Evolutionary conservation across 2,113 vertebrate genomes (phyloP), one percentile per base, ranked within the genome.

Genomic region (Xiphophorus maculatus): DNA sequence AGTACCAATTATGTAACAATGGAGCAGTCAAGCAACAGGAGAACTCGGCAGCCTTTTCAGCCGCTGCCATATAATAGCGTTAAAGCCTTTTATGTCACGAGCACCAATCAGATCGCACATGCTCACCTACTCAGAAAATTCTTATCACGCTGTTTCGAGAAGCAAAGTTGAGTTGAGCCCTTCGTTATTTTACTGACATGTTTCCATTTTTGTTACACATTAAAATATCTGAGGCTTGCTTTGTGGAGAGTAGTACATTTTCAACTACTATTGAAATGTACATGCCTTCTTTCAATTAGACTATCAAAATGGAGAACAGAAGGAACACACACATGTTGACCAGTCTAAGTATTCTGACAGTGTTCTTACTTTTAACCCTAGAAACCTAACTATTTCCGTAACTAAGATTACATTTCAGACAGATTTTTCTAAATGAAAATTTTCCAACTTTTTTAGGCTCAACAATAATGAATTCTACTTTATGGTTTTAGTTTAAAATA

Each of bases 21-120:
- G 35, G 62, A 70, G 37, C 64, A 71, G 63, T 58, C 40, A 8
- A 63, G 67, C 61, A 68, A 81, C 61, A 70, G 63, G 48, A 63
- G 25, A 81, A 69, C 1, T 0, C n/a, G 32, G 61, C 9, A 35
- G 28, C 29, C n/a, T 33, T 48, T 65, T 72, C 44, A 29, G 32
- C 60, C 66, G 63, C 33, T 7, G 54, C 3, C 28, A 37, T 61
- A 40, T 32, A 74, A 51, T 28, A 22, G 37, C 29, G 72, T 48
- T 58, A 63, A 69, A 74, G 61, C 30, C 51, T 63, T 14, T 72
- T 15, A 8, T 76, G 51, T 71, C 25, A 30, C 3, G 35, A 75
- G 35, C 12, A 17, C 40, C 63, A 63, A 62, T 69, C 74, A 62
- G 10, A 40, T 37, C 29, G 11, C 42, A 40, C 25, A 17, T 13